phyloP scores from a whole-genome alignment of 2,113 vertebrate species.

The Leiothrix lutea region DNA sequence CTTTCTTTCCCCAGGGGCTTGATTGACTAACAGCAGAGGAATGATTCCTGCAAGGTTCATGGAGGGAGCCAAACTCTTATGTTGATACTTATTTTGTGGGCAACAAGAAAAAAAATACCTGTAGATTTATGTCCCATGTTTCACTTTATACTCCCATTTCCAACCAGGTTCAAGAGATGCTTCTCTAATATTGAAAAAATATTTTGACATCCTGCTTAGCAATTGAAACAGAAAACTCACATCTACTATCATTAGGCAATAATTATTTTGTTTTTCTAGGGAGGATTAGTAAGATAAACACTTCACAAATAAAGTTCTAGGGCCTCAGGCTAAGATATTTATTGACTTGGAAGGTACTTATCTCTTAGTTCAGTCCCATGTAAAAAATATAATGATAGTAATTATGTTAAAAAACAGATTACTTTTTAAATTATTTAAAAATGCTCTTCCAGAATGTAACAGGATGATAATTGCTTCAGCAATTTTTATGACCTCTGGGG shows the following conservation, averaged over 20 bases:
- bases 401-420: constrained; percentile 57
- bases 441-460: constrained; percentile 34
- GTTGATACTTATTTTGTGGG: neutral
- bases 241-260: constrained; percentile 53
- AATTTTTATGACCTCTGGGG: constrained; percentile 39
- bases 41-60: neutral
- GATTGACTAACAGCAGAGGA: neutral
- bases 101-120: neutral
- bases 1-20: neutral
- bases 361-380: constrained; percentile 42
- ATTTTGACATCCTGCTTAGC: neutral
- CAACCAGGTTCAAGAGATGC: neutral
- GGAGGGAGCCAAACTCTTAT: neutral
- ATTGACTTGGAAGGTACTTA: constrained; percentile 65
- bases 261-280: constrained; percentile 54
- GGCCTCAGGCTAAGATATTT: constrained; percentile 49
- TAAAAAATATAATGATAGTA: constrained; percentile 61
- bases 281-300: constrained; percentile 57
- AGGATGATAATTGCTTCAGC: constrained; percentile 32
- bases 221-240: constrained; percentile 48
- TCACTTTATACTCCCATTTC: neutral
- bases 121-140: neutral
- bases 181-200: neutral
- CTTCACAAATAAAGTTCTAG: constrained; percentile 29
- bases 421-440: constrained; percentile 68